Base-by-base conservation (phyloP, 2,113 vertebrate species). In the Periophthalmodon schlosseri region DNA sequence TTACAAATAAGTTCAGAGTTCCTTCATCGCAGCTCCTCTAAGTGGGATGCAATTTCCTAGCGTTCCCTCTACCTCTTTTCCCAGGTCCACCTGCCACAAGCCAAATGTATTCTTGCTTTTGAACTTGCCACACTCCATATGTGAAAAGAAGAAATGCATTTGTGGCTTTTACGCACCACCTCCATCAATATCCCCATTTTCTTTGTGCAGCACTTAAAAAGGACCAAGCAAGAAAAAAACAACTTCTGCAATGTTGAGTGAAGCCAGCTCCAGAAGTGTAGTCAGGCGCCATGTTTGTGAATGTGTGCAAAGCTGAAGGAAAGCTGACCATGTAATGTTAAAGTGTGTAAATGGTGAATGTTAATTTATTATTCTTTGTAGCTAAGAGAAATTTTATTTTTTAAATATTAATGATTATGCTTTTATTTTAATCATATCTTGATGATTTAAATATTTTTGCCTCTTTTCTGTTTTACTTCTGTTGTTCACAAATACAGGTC, bases 331-430 rank as follows among this genome's bases (percentile, higher is more conserved):
- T 36, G 33, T 64, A 8, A 65, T 65, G 69, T 77, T n/a, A 52
- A 20, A 72, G 75, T 86, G 73, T 85, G 78, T 74, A 79, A 80
- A 72, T 81, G 47, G 66, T 88, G 82, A 89, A 83, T 84, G 86
- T 79, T 75, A 68, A 75, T 76, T 82, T 79, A 47, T 81, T 60
- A 63, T 69, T 39, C 20, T 60, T 60, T 73, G 46, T 36, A 73
- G n/a, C n/a, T 57, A n/a, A 68, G 77, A 73, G 46, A 33, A 3
- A 61, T 66, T 76, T 74, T 65, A 70, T 78, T 52, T 81, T 73
- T 70, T 69, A 52, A 47, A 33, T n/a, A 12, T 68, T 39, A 73
- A 46, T 44, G 1, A 34, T 67, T 81, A 23, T 60, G 52, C 18
- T 64, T 65, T 81, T 46, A 72, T 70, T 65, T 56, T 71, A 15